Percentiles rank a stretch among this genome's conserved stretches.
phyloP scores from a whole-genome alignment of 2,113 vertebrate species.

The Elephantulus edwardii region DNA sequence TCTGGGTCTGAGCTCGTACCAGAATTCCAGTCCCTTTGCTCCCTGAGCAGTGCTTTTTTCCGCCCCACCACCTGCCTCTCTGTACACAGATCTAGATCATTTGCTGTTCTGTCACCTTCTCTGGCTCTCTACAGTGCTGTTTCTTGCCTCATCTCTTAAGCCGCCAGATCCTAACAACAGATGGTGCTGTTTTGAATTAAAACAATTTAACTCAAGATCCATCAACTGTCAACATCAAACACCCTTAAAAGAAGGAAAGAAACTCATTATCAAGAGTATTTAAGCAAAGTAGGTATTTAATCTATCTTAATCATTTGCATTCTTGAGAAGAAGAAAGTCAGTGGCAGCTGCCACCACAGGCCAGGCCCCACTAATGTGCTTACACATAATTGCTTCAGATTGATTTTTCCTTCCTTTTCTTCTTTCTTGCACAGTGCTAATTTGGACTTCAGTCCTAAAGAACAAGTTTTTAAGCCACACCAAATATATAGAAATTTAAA shows the following conservation, averaged over 20 bases:
- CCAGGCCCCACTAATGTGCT: background rate
- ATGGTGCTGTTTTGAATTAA: slow-evolving; percentile 82
- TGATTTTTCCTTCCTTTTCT: background rate
- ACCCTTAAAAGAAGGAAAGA: slow-evolving; percentile 78
- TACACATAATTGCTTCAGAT: slow-evolving; percentile 48
- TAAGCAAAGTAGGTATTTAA: slow-evolving; percentile 83
- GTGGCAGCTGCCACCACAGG: slow-evolving; percentile 62
- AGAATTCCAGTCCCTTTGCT: background rate
- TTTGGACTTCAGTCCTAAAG: slow-evolving; percentile 51
- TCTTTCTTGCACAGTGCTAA: slow-evolving; percentile 4
- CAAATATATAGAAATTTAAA: slow-evolving; percentile 40
- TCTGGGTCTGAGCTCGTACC: background rate
- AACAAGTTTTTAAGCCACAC: slow-evolving; percentile 44
- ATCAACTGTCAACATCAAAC: slow-evolving; percentile 81
- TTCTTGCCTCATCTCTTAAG: slow-evolving; percentile 20
- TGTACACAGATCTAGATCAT: background rate
- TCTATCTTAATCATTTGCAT: slow-evolving; percentile 81
- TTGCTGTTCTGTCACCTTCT: slow-evolving; percentile 48
- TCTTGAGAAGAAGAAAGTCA: slow-evolving; percentile 71
- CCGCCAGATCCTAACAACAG: slow-evolving; percentile 77
- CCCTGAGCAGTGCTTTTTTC: background rate
- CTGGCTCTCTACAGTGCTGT: slow-evolving; percentile 17
- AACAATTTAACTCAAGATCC: slow-evolving; percentile 80
- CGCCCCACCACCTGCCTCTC: slow-evolving; percentile 2
- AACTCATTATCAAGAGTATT: slow-evolving; percentile 83